Evolutionary conservation across 2,888 invertebrate species (phyloP).

Genomic region (Hartigia nigra): DNA sequence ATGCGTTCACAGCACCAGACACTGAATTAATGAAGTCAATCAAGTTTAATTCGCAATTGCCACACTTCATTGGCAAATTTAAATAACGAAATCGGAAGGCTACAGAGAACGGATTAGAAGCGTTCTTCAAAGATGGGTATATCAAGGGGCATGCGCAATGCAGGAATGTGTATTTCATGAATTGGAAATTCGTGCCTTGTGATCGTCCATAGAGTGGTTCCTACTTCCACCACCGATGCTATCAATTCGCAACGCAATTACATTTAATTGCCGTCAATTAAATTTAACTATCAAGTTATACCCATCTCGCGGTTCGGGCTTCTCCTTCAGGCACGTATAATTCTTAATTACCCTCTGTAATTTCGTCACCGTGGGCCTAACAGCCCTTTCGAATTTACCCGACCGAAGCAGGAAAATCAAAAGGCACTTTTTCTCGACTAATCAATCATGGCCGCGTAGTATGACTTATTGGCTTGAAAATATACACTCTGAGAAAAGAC

Average conservation of each 20-base stretch:
- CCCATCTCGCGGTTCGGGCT: neutral
- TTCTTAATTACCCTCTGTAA: neutral
- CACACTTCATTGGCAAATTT: neutral
- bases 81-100: neutral
- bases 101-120: neutral
- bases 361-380: neutral
- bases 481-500: neutral
- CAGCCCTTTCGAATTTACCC: neutral
- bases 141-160: neutral
- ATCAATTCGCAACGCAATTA: constrained; percentile 14
- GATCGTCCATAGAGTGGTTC: neutral
- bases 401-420: neutral
- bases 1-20: neutral
- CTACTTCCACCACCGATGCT: constrained; percentile 13
- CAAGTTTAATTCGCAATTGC: neutral
- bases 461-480: neutral
- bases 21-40: neutral
- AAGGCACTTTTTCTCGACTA: neutral
- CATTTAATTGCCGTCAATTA: constrained; percentile 18
- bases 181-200: neutral
- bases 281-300: constrained; percentile 12
- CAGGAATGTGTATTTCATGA: neutral
- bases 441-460: neutral
- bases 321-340: neutral
- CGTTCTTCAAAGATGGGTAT: neutral